Evolutionary conservation across 1,140 invertebrate species (phyloP), one percentile per base, ranked within the genome.

Genomic region (Zophobas atratus): DNA sequence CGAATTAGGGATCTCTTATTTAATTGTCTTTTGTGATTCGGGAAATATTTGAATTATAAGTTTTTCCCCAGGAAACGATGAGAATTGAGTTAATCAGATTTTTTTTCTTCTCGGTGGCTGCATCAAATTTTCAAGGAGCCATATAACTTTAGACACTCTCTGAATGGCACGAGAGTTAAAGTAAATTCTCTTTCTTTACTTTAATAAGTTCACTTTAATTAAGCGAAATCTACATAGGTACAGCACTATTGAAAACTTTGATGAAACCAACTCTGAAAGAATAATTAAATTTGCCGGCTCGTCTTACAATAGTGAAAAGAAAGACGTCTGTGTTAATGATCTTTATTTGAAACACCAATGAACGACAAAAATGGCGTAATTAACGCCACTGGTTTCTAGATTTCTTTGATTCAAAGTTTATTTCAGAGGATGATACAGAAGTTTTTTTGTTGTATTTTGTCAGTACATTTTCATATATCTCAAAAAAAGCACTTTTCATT

Each of bases 151-250:
- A 51, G 35, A 63, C 35, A 36, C 35, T 63, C 38, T 41, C 35
- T 63, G 39, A 67, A 34, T 67, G 8, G 39, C 38, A 60, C 56
- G 2, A 67, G 39, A 67, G 38, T 67, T 67, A 67, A 67, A 67
- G 60, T 20, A 67, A 41, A 46, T 67, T 67, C 60, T 43, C 60
- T 67, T 43, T 67, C 60, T 41, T 60, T 39, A 20, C 56, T 60
- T 60, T 60, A 60, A 60, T 60, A 60, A 60, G 34, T 60, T 67
- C 20, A 43, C 60, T 67, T 67, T 67, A 67, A 67, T 67, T 67
- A 46, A 67, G 32, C 41, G 38, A 67, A 67, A 67, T 41, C 33
- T 67, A 8, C 20, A 43, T 41, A 43, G 60, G 39, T 67, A 46
- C 60, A n/a, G 8, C 60, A 43, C 39, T 67, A 67, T 67, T 46